These are phyloP conservation scores for Smithornis capensis DNA, from an alignment of 2,113 vertebrate genomes.

Conservation along the genomic window DNA sequence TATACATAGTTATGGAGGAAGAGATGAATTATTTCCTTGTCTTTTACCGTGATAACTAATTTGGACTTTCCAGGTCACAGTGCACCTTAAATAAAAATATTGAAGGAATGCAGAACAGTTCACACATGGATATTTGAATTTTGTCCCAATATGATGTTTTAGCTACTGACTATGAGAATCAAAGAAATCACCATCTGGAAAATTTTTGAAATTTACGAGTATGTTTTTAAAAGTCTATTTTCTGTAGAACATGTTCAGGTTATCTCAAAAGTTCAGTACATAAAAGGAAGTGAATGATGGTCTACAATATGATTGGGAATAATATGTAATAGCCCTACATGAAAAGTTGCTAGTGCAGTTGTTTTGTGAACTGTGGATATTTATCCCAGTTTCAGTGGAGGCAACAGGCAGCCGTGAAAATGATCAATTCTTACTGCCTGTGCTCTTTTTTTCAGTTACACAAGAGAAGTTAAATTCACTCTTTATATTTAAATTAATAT, in stretches of 20 bases:
- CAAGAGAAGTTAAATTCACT: neutral
- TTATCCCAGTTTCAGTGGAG: neutral
- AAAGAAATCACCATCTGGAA: neutral
- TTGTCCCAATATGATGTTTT: neutral
- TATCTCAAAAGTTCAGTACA: neutral
- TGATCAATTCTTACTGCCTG: neutral
- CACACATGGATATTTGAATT: neutral
- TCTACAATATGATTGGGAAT: neutral
- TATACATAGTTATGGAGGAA: neutral
- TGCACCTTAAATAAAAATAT: neutral
- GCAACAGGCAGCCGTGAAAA: conserved; percentile 7
- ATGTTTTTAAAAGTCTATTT: neutral
- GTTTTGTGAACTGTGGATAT: neutral
- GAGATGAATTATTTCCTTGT: neutral
- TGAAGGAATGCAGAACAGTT: neutral
- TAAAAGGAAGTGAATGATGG: neutral
- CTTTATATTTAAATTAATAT: conserved; percentile 28
- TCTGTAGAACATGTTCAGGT: neutral
- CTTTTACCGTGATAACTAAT: neutral
- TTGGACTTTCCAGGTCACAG: neutral
- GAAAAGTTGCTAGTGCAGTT: neutral
- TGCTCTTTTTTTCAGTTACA: neutral
- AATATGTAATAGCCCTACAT: neutral
- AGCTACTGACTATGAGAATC: neutral
- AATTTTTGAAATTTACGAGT: neutral